A percentile compares a stretch with the other conserved stretches of the same genome.
phyloP scores from a whole-genome alignment of 2,113 vertebrate genomes.

The Nipponia nippon region DNA sequence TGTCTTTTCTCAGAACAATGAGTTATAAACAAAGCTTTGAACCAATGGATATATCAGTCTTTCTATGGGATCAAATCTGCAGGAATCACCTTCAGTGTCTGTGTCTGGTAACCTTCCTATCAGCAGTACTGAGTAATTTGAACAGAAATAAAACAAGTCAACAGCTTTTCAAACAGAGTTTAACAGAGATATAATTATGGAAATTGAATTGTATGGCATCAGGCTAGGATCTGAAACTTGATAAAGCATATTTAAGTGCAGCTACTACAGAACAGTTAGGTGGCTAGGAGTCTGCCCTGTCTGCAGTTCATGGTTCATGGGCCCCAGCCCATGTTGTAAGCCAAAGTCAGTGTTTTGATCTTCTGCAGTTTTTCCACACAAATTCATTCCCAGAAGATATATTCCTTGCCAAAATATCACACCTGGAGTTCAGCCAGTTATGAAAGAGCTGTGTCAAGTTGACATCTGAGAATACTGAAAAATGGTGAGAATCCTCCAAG shows the following conservation, averaged over 20 bases:
- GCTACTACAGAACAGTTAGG: background rate
- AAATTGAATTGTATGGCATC: background rate
- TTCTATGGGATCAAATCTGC: background rate
- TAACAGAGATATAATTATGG: background rate
- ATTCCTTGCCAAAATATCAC: background rate
- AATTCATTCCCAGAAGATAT: background rate
- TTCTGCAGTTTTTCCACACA: background rate
- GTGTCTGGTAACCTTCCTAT: background rate
- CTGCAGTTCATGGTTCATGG: background rate
- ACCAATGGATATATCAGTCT: background rate
- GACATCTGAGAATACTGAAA: background rate
- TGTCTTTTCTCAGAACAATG: background rate
- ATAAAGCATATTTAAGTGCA: background rate
- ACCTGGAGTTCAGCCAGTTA: background rate
- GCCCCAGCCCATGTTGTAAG: background rate
- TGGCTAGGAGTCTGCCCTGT: background rate
- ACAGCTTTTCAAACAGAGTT: background rate
- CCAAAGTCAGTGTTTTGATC: background rate
- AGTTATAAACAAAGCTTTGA: background rate
- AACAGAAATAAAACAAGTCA: conserved; percentile 2
- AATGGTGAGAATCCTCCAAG: background rate
- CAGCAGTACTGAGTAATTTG: background rate
- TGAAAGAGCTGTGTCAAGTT: background rate
- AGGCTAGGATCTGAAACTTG: background rate
- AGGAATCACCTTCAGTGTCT: background rate